Evolutionary conservation across 2,797 vertebrate species (phyloP), one percentile per base, ranked within the genome.

Genomic region (Syndactyla subalaris): DNA sequence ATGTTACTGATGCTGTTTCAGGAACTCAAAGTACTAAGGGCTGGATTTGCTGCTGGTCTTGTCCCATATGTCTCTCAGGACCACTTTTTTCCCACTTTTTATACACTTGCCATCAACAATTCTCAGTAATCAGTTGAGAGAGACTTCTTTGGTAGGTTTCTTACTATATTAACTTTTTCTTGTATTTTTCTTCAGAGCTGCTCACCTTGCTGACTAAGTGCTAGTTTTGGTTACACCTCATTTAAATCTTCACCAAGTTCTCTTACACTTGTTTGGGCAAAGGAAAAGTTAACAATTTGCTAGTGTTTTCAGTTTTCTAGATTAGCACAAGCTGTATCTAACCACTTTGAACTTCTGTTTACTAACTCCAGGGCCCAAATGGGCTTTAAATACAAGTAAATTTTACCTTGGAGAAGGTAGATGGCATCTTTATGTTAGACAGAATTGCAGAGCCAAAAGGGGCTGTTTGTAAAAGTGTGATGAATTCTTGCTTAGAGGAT

Each of bases 161-260:
- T 38, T 85, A 19, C 7, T 34, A 10, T 14, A 34, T 45, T 38
- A 13, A 9, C 2, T 74, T 86, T 41, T 84, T 24, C 5, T 46
- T 38, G 4, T 13, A 4, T 12, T 49, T 13, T 13, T 30, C 14
- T 62, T 55, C 2, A 2, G 27, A 91, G 39, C 21, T 84, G 4
- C 32, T 87, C 5, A 2, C 22, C 49, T 61, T 2, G 0, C 32
- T 9, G 16, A 54, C 38, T 20, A 65, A 65, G 26, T 5, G 6
- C 11, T 57, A 22, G 20, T 52, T 85, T 49, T 6, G 1, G 3
- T 65, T 52, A 29, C 8, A 66, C 1, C 0, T 3, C 0, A 2
- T 86, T 70, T 86, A 73, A 70, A 88, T 49, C 32, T 66, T 12
- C 15, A 63, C 12, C 12, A 61, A 51, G 9, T 34, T 41, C 15